phyloP scores from a whole-genome alignment of 2,888 invertebrate genomes.

The Diogma glabrata region DNA sequence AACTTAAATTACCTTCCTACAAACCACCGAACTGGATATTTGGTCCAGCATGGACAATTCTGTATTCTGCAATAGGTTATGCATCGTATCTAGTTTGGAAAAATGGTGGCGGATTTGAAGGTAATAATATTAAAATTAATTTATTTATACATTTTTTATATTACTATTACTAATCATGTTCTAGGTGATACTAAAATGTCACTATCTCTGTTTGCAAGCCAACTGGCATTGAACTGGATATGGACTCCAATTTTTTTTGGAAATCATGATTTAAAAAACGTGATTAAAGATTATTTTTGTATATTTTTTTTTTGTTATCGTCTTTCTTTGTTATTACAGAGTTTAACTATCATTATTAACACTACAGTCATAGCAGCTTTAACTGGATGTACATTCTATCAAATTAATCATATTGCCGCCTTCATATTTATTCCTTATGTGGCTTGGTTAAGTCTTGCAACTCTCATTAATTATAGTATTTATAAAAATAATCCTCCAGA shows the following conservation, averaged over 20 bases:
- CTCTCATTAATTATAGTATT: slow-evolving; percentile 47
- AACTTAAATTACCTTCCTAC: slow-evolving; percentile 61
- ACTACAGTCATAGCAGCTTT: slow-evolving; percentile 46
- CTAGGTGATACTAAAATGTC: slow-evolving; percentile 46
- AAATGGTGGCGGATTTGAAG: slow-evolving; percentile 63
- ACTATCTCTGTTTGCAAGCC: slow-evolving; percentile 58
- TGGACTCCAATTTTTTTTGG: slow-evolving; percentile 83
- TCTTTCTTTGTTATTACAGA: too few species aligned
- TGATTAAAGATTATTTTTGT: too few species aligned
- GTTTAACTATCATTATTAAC: slow-evolving; percentile 46
- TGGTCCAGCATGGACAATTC: slow-evolving; percentile 63
- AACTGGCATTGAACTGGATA: slow-evolving; percentile 69
- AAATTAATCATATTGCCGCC: slow-evolving; percentile 52
- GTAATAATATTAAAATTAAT: slow-evolving; percentile 27
- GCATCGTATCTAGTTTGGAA: slow-evolving; percentile 71
- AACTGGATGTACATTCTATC: slow-evolving; percentile 46
- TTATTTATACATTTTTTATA: too few species aligned
- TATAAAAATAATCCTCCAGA: slow-evolving; percentile 7
- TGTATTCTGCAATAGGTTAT: slow-evolving; percentile 73
- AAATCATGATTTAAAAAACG: slow-evolving; percentile 52
- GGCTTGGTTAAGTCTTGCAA: slow-evolving; percentile 59
- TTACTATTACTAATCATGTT: too few species aligned
- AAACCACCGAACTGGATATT: slow-evolving; percentile 71
- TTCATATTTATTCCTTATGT: slow-evolving; percentile 62
- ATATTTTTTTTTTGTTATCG: too few species aligned